Percentiles rank a stretch among this genome's conserved stretches.
Conservation (phyloP, 2,113 vertebrate genomes). For the Ictalurus punctatus region DNA sequence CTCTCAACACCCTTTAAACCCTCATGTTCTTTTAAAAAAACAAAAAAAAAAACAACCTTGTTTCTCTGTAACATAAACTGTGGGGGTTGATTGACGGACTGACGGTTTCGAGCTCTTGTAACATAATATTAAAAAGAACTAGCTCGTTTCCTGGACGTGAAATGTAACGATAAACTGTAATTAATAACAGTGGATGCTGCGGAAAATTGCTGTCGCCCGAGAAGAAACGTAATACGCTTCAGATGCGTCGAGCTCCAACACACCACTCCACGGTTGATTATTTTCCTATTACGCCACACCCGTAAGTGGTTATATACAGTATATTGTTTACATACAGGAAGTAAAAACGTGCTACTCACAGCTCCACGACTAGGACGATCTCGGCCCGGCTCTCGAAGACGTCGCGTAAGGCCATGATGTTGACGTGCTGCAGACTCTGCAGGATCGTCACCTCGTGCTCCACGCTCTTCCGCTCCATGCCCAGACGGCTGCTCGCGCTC, state of each 20-base stretch:
- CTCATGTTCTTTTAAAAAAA: no score
- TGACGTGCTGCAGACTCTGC: slow-evolving; percentile 63
- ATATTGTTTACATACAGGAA: not conserved
- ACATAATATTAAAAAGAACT: not conserved
- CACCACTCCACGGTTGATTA: not conserved
- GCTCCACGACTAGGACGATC: slow-evolving; percentile 66
- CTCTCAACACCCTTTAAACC: not conserved
- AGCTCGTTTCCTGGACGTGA: not conserved
- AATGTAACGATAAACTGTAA: not conserved
- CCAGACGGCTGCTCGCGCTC: slow-evolving; percentile 58
- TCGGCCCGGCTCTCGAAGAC: slow-evolving; percentile 68
- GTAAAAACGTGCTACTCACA: slow-evolving; percentile 55
- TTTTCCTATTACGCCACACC: not conserved
- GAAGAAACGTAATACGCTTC: no score
- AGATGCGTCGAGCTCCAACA: no score
- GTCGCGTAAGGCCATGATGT: slow-evolving; percentile 60
- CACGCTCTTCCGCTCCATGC: slow-evolving; percentile 54
- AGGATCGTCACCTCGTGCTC: slow-evolving; percentile 63
- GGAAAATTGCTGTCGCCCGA: no score
- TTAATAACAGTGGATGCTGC: no score
- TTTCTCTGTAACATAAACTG: not conserved
- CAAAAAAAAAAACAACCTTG: no score
- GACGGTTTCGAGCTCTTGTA: not conserved
- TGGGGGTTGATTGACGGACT: not conserved
- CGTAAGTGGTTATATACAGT: not conserved